A percentile compares a stretch with the other conserved stretches of the same genome.
These are phyloP conservation scores for Amphiprion clarkii DNA, from an alignment of 2,797 vertebrate species.

Conservation along the genomic window DNA sequence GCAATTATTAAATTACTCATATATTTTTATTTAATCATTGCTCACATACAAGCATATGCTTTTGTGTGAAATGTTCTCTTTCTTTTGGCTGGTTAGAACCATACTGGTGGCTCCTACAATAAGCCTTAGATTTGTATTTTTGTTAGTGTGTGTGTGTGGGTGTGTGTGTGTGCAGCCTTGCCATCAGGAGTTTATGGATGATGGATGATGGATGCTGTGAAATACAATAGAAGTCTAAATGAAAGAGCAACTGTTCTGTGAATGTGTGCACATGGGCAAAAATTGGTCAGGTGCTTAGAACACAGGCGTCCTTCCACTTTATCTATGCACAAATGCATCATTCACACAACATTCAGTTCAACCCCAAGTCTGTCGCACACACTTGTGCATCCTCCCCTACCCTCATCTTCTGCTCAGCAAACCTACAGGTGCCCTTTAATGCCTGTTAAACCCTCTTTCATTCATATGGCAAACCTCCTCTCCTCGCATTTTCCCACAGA, in stretches of 20 bases:
- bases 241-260: conserved; percentile 71
- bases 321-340: conserved; percentile 19
- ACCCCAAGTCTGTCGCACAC: conserved; percentile 8
- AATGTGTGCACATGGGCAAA: conserved; percentile 49
- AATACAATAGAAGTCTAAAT: conserved; percentile 70
- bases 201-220: conserved; percentile 74
- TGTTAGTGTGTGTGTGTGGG: conserved; percentile 42
- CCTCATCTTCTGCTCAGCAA: conserved; percentile 13
- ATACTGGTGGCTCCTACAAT: conserved; percentile 52
- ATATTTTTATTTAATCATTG: conserved; percentile 7
- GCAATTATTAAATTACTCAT: conserved; percentile 15
- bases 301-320: conserved; percentile 5
- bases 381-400: conserved; percentile 19
- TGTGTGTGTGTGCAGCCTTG: conserved; percentile 61
- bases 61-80: conserved; percentile 32
- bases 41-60: conserved; percentile 11
- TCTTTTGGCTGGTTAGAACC: conserved; percentile 27
- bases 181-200: conserved; percentile 67
- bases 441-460: conserved; percentile 60
- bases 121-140: conserved; percentile 32
- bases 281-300: conserved; percentile 34
- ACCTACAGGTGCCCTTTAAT: conserved; percentile 69
- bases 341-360: conserved; percentile 14
- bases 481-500: conserved; percentile 79
- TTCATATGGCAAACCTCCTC: conserved; percentile 66